Base-by-base conservation (phyloP, 2,888 invertebrate genomes). In the Oxycera nigricornis region DNA sequence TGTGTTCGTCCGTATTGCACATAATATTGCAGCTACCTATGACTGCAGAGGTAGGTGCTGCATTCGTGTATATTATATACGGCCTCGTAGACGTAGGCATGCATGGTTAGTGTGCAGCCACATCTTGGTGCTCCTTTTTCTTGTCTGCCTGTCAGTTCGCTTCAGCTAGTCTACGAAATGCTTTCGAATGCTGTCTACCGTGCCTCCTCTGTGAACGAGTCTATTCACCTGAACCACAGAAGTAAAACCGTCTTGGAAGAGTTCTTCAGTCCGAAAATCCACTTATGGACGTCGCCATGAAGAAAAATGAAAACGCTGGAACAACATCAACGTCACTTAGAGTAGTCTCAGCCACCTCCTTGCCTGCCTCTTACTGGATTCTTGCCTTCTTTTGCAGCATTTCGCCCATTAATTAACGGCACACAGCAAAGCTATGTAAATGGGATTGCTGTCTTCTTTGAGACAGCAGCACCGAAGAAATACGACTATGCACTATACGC, bases 361-460 rank as follows among this genome's bases (percentile, higher is more conserved):
- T 26, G 30, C 35, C 35, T 31, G 35, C 50, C 55, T 30, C 17
- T 46, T 28, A 11, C 50, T 30, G 3, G 0, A 50, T n/a, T 68
- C 50, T 50, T 26, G n/a, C 39, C 17, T 50, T 26, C 22, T n/a
- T 67, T 30, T 41, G 26, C 52, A 31, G 52, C 55, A 30, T 35
- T 31, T 55, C 52, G 31, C 28, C 31, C 24, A 41, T 70, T 70
- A 70, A 70, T 70, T 70, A 70, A 70, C 55, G 55, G 39, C 24
- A 55, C 70, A 70, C n/a, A 2, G 70, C 70, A 70, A 70, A 70
- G 55, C 31, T 52, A 70, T 70, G 70, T 70, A 70, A 70, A 70
- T 70, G 52, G 31, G 55, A 70, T n/a, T n/a, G 68, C n/a, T 52
- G 65, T n/a, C 39, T 35, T 39, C 65, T 65, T 65, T 65, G 65